Conservation (phyloP, 2,888 invertebrate genomes). For the Cheilosia vernalis region DNA sequence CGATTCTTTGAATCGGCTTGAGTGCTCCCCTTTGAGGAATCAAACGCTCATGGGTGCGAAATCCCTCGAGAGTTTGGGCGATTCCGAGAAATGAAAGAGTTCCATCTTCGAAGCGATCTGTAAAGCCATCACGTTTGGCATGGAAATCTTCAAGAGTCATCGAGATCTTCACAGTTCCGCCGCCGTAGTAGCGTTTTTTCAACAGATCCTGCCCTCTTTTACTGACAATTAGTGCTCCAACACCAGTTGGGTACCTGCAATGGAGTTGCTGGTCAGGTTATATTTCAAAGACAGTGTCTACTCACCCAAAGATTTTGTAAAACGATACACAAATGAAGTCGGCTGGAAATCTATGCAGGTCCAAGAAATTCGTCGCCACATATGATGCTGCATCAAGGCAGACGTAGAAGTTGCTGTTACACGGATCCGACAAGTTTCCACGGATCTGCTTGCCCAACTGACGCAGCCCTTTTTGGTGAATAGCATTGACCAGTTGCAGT, state of each 20-base stretch:
- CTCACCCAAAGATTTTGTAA: constrained; percentile 94
- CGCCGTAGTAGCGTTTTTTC: constrained; percentile 92
- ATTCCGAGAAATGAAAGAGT: constrained; percentile 95
- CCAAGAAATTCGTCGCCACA: constrained; percentile 90
- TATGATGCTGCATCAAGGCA: constrained; percentile 94
- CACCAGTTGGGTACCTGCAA: constrained; percentile 92
- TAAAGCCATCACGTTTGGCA: constrained; percentile 87
- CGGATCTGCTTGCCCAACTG: constrained; percentile 77
- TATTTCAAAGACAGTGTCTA: not conserved
- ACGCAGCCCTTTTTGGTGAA: constrained; percentile 87
- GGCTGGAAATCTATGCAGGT: constrained; percentile 89
- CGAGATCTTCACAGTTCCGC: constrained; percentile 95
- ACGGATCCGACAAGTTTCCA: constrained; percentile 28
- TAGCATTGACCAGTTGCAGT: constrained; percentile 87
- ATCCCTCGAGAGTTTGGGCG: constrained; percentile 91
- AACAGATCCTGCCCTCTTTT: constrained; percentile 82
- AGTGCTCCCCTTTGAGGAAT: constrained; percentile 83
- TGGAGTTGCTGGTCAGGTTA: not conserved
- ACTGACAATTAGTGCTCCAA: constrained; percentile 93
- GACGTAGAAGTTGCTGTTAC: constrained; percentile 86
- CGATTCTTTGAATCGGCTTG: constrained; percentile 86
- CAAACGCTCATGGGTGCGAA: constrained; percentile 88
- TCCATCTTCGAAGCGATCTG: constrained; percentile 97
- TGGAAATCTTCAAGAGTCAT: constrained; percentile 89
- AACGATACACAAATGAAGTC: constrained; percentile 97